Evolutionary conservation across 1,140 invertebrate genomes (phyloP).

Genomic region (Adoxophyes honmai): DNA sequence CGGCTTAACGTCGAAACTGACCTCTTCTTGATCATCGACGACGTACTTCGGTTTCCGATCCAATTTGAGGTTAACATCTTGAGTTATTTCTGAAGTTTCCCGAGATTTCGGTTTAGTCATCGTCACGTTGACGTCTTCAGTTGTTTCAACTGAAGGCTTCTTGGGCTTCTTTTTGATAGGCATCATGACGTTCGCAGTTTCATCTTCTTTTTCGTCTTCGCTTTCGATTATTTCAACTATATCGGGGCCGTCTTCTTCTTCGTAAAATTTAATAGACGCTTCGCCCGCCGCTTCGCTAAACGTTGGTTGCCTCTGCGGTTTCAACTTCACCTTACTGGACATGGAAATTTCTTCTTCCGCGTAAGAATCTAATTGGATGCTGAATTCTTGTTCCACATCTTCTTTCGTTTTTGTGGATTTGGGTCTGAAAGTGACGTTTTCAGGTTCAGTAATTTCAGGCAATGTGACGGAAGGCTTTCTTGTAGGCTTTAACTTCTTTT

Average conservation of each 20-base stretch:
- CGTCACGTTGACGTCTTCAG: conserved; percentile 43
- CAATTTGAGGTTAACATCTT: conserved; percentile 77
- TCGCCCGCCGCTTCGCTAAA: conserved; percentile 85
- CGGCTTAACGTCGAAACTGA: conserved; percentile 76
- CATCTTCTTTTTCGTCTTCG: conserved; percentile 80
- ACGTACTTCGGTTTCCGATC: conserved; percentile 64
- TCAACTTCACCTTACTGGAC: conserved; percentile 89
- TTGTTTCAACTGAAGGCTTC: conserved; percentile 25
- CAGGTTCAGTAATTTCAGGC: conserved; percentile 83
- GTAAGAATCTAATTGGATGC: conserved; percentile 88
- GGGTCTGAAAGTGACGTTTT: conserved; percentile 86
- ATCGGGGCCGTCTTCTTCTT: conserved; percentile 82
- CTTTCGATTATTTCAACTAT: conserved; percentile 84
- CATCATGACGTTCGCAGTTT: conserved; percentile 57
- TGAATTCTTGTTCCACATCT: conserved; percentile 91
- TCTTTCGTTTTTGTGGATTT: conserved; percentile 85
- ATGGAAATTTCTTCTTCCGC: conserved; percentile 92
- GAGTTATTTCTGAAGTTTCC: conserved; percentile 53
- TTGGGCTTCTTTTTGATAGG: conserved; percentile 46
- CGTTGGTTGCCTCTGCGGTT: conserved; percentile 82
- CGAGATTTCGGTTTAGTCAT: conserved; percentile 43
- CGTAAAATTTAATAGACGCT: conserved; percentile 83
- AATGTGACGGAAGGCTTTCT: conserved; percentile 80
- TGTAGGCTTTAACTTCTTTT: conserved; percentile 81
- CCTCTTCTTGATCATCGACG: conserved; percentile 77